Evolutionary conservation across 2,797 vertebrate species (phyloP).

Genomic region (Enteromius viviparus): DNA sequence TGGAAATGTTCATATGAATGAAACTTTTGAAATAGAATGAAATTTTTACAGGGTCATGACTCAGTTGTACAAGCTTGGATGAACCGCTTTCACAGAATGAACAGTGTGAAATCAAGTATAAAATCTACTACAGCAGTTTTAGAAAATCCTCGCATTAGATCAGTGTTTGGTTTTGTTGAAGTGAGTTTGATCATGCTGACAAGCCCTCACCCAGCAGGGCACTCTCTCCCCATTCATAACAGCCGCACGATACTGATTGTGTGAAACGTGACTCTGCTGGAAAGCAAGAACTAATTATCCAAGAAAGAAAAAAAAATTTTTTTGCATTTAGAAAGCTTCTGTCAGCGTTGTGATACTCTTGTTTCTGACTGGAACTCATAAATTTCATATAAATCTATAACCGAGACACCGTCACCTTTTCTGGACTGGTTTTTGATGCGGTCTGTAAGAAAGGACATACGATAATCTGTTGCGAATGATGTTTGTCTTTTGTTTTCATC

Average conservation of each 20-base stretch:
- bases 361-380: neutral
- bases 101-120: slow-evolving; percentile 16
- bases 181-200: slow-evolving; percentile 36
- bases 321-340: slow-evolving; percentile 5
- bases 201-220: slow-evolving; percentile 43
- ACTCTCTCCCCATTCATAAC: slow-evolving; percentile 24
- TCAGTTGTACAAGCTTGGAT: neutral
- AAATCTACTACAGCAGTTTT: slow-evolving; percentile 19
- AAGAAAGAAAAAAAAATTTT: slow-evolving; percentile 26
- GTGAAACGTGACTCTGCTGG: slow-evolving; percentile 36
- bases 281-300: slow-evolving; percentile 53
- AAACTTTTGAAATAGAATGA: neutral
- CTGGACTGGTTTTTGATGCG: neutral
- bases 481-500: slow-evolving; percentile 28
- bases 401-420: slow-evolving; percentile 26
- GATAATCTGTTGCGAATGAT: neutral
- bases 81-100: neutral
- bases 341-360: too few relatives aligned
- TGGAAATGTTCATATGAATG: neutral
- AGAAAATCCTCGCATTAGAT: slow-evolving; percentile 26
- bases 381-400: neutral
- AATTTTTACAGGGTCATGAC: neutral
- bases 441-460: neutral
- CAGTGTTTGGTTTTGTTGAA: slow-evolving; percentile 37
- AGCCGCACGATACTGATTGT: slow-evolving; percentile 25